Base-by-base conservation (phyloP, 2,113 vertebrate genomes). In the Megaceryle torquata region DNA sequence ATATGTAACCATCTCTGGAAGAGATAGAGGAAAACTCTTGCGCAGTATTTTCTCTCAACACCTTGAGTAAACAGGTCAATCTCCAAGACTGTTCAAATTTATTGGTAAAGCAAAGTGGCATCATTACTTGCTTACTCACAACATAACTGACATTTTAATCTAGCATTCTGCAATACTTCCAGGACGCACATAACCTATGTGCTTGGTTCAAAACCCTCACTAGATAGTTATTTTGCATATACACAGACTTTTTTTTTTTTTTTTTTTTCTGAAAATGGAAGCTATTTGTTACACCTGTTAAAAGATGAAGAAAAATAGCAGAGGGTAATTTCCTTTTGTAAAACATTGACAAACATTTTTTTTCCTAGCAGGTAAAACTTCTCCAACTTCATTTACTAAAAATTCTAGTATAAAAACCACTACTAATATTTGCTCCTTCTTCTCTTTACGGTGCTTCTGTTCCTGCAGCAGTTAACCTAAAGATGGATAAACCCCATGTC, bases 61-160 rank as follows among this genome's bases (percentile, higher is more conserved):
- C 37, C 79, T 79, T 94, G 67, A 80, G 84, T 88, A 95, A 94
- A 88, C 76, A 93, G n/a, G 72, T 92, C 92, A 84, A 15, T 83
- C 80, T 94, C 71, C 41, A 86, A 82, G 83, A 83, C 56, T 83
- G 59, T 59, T 50, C 88, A 74, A 71, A 93, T 91, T 88, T 92
- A 91, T 92, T 53, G 65, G 26, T 60, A 71, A 82, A 86, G 56
- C 7, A 67, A 92, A 79, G 48, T 43, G 89, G 8, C 39, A 82
- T 92, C 77, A 78, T 84, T 86, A 57, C 53, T 51, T 91, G 71
- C 79, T 93, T 88, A 71, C 37, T 86, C 64, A 83, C 53, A 78
- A 18, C 25, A 33, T 13, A 64, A 78, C 80, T 2, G 5, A 86
- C 53, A 56, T 84, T 97, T 78, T 82, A 95, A 91, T 92, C 61